Evolutionary conservation across 2,888 invertebrate genomes (phyloP), one percentile per base, ranked within the genome.

Genomic region (Bugula neritina): DNA sequence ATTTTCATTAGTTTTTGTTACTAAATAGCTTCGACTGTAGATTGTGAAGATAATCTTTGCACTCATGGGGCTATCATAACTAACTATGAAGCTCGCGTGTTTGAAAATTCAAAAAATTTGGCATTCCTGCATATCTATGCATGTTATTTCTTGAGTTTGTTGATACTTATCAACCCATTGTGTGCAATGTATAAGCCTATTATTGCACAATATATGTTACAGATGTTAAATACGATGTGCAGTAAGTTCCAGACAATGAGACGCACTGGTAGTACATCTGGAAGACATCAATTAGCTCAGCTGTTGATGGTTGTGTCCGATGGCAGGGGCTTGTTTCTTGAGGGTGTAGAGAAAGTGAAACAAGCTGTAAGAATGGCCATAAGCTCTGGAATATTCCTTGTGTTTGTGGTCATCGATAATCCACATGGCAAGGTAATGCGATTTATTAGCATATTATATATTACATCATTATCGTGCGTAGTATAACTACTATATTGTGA

Each of bases 371-470:
- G 93, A 77, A 86, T 90, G 77, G 93, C 94, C 1, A 88, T 90
- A 74, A 88, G 92, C 71, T 88, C 90, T 72, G 90, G 92, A 55
- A 90, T 99, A 76, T 98, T 99, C 84, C 88, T 93, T 74, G 93
- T 99, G 2, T 99, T 97, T 82, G 90, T 99, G 71, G 91, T 99
- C 75, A 90, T 99, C 69, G 99, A 99, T 83, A 95, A 93, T 86
- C 94, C 94, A 5, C 88, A 90, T 75, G 92, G 91, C 82, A 92
- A 93, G 88, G 93, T 92, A 79, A 82, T 5, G 55, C 52, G 10
- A 52, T 21, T 52, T 52, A 13, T 52, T 13, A n/a, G n/a, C n/a
- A n/a, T n/a, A n/a, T n/a, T n/a, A n/a, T n/a, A n/a, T n/a, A n/a
- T n/a, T n/a, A n/a, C n/a, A n/a, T n/a, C n/a, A n/a, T n/a, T n/a